Percentiles rank a stretch among this genome's conserved stretches.
These are phyloP conservation scores for Aleadryas rufinucha DNA, from an alignment of 2,113 vertebrate species.

Conservation along the genomic window DNA sequence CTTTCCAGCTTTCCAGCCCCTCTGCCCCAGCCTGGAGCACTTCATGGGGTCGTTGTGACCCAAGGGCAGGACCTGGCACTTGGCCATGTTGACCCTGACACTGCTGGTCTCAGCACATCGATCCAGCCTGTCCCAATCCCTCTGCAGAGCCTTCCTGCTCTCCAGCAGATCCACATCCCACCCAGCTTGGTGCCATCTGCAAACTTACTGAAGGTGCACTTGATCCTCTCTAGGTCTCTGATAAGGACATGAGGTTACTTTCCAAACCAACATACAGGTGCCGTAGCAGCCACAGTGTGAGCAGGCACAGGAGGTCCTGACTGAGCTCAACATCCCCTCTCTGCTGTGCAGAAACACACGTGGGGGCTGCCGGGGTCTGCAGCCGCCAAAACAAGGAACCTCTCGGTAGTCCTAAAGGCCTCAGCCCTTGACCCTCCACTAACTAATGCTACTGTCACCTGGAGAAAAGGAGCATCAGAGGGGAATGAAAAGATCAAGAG, in stretches of 20 bases:
- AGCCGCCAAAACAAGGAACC: not conserved
- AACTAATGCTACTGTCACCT: not conserved
- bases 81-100: not conserved
- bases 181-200: not conserved
- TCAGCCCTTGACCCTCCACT: not conserved
- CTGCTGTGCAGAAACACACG: fast-evolving
- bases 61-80: not conserved
- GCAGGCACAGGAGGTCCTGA: not conserved
- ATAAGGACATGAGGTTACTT: not conserved
- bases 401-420: fast-evolving
- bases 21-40: not conserved
- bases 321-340: not conserved
- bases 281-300: fast-evolving
- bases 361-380: not conserved
- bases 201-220: not conserved
- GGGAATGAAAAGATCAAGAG: not conserved
- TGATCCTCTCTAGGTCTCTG: too few species aligned
- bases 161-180: not conserved
- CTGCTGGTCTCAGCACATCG: fast-evolving
- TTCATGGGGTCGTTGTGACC: not conserved
- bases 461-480: not conserved
- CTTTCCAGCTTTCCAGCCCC: not conserved
- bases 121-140: not conserved
- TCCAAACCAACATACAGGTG: not conserved
- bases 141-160: not conserved